Base-by-base conservation (phyloP, 1,140 invertebrate species). In the Phenacoccus solenopsis region DNA sequence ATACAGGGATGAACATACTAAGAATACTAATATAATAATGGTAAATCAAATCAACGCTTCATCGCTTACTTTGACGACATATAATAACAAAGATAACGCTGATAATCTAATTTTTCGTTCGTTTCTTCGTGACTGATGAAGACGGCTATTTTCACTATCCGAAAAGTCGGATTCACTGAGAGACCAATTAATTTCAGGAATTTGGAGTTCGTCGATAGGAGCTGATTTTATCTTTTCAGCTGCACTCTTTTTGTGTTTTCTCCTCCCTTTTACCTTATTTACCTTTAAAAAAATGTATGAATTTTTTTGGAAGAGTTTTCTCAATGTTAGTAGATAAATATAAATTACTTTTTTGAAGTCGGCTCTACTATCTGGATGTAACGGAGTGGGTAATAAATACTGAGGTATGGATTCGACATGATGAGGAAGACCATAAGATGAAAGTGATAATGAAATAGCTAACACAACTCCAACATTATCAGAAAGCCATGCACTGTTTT, bases 401-500 rank as follows among this genome's bases (percentile, higher is more conserved):
- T 3, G 59, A 3, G 59, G 59, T 24, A 64, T 27, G 1, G 10
- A 4, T 3, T 24, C 2, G 16, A 64, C 22, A 64, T 64, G 59
- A 64, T 64, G 59, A 64, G 59, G 59, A 5, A 64, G 16, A 25
- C 59, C 59, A 64, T 24, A 64, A 9, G 59, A 64, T 13, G 59
- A 24, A 64, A 64, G 25, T 4, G 22, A 10, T 9, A 64, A 16
- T 3, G 22, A 64, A 64, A 64, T 24, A 25, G 20, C 59, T 16
- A 64, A 24, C 4, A 64, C 25, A 1, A 64, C 59, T 20, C 59
- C 59, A 24, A 64, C 25, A 24, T 64, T 64, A 25, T 64, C 59
- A 3, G 59, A 24, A 24, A 64, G 22, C 59, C 59, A 64, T 4
- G 59, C 9, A 10, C 12, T 64, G 25, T 64, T 64, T 64, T 24